phyloP scores from a whole-genome alignment of 2,888 invertebrate genomes.

The Syritta pipiens region DNA sequence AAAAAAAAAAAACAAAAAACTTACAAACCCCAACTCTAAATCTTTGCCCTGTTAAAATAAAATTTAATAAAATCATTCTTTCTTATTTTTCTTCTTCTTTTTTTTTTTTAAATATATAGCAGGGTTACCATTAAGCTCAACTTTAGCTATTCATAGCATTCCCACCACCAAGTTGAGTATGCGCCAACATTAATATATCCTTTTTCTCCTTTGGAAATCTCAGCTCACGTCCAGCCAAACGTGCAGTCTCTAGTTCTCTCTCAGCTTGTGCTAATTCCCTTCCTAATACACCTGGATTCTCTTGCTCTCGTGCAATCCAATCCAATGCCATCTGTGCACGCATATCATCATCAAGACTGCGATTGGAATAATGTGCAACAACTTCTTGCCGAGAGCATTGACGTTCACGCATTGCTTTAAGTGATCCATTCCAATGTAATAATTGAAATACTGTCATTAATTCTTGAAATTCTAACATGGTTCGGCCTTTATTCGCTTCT shows the following conservation, averaged over 20 bases:
- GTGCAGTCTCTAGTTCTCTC: constrained; percentile 90
- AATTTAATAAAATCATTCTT: constrained; percentile 28
- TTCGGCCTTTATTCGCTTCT: constrained; percentile 91
- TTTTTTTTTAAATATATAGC: not conserved
- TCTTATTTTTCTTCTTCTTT: not conserved
- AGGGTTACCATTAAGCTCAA: constrained; percentile 25
- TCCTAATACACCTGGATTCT: constrained; percentile 87
- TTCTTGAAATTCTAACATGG: constrained; percentile 97
- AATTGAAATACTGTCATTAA: constrained; percentile 98
- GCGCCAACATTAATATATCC: constrained; percentile 93
- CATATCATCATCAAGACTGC: constrained; percentile 96
- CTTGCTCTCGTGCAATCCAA: constrained; percentile 92
- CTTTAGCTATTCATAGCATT: constrained; percentile 70
- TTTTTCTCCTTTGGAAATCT: constrained; percentile 97
- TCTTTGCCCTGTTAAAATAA: constrained; percentile 8
- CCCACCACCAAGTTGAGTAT: constrained; percentile 86
- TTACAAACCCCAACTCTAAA: constrained; percentile 6
- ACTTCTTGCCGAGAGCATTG: constrained; percentile 96
- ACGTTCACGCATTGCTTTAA: constrained; percentile 96
- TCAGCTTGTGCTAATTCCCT: constrained; percentile 91
- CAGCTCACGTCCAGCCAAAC: constrained; percentile 93
- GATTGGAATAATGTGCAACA: constrained; percentile 95
- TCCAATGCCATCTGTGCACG: constrained; percentile 97
- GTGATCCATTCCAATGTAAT: constrained; percentile 97
- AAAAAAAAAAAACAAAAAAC: constrained; percentile 5